Evolutionary conservation across 2,888 invertebrate genomes (phyloP).

Genomic region (Metacarcinus magister): DNA sequence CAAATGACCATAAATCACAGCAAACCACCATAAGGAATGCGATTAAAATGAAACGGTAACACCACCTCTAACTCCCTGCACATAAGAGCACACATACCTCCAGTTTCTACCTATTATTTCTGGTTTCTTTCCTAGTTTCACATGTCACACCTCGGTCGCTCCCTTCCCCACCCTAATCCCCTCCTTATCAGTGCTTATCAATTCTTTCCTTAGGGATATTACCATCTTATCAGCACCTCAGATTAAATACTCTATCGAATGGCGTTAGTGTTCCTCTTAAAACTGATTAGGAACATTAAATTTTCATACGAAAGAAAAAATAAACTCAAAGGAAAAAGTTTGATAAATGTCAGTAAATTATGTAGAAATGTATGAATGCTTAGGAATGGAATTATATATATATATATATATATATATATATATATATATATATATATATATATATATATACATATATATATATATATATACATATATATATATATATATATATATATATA

Average conservation of each 20-base stretch:
- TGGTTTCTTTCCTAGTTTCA: background rate
- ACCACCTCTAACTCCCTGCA: background rate
- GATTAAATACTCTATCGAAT: background rate
- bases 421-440: too few relatives aligned
- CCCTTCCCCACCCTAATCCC: background rate
- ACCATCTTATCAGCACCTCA: background rate
- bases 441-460: too few relatives aligned
- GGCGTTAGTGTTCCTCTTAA: background rate
- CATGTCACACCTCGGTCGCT: background rate
- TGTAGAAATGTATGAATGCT: background rate
- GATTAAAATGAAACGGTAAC: background rate
- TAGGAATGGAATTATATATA: background rate
- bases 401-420: too few relatives aligned
- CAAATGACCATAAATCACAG: background rate
- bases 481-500: too few relatives aligned
- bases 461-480: too few relatives aligned
- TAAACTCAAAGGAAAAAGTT: background rate
- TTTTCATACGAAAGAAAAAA: too few relatives aligned
- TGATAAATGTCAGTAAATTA: background rate
- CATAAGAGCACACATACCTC: background rate
- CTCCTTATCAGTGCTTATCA: background rate
- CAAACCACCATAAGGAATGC: background rate
- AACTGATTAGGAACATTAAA: background rate
- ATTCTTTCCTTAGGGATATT: background rate
- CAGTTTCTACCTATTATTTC: background rate